A percentile compares a stretch with the other conserved stretches of the same genome.
These are phyloP conservation scores for Azorinus chamasolen DNA, from an alignment of 2,888 invertebrate species.

Conservation along the genomic window DNA sequence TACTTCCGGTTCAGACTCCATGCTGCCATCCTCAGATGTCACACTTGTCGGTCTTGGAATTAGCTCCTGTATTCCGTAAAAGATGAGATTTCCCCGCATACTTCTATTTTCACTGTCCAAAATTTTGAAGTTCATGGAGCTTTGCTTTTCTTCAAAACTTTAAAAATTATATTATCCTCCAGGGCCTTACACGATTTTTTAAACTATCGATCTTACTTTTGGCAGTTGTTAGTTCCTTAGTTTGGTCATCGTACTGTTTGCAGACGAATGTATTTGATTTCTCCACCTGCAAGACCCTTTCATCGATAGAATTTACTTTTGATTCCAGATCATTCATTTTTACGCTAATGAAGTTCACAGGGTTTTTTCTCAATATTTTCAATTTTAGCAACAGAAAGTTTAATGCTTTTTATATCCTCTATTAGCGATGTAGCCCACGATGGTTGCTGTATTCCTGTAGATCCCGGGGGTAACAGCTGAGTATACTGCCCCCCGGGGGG, in stretches of 20 bases:
- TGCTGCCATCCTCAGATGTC: too few species aligned
- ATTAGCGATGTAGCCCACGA: constrained; percentile 6
- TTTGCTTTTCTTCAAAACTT: neutral
- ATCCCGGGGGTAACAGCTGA: too few species aligned
- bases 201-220: neutral
- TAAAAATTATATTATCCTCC: neutral
- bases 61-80: constrained; percentile 18
- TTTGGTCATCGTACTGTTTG: neutral
- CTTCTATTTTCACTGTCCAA: constrained; percentile 9
- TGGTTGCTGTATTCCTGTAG: neutral
- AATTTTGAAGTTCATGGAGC: constrained; percentile 1
- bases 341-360: neutral
- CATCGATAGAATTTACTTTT: neutral
- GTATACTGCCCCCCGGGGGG: too few species aligned
- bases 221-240: neutral
- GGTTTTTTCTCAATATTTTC: constrained; percentile 16
- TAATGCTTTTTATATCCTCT: constrained; percentile 1
- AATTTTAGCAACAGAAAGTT: neutral
- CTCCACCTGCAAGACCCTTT: neutral
- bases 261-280: neutral
- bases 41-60: too few species aligned
- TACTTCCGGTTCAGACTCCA: too few species aligned
- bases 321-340: constrained; percentile 1
- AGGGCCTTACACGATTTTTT: neutral
- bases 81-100: constrained; percentile 18